Base-by-base conservation (phyloP, 1,140 invertebrate species). In the Frieseomelitta varia region DNA sequence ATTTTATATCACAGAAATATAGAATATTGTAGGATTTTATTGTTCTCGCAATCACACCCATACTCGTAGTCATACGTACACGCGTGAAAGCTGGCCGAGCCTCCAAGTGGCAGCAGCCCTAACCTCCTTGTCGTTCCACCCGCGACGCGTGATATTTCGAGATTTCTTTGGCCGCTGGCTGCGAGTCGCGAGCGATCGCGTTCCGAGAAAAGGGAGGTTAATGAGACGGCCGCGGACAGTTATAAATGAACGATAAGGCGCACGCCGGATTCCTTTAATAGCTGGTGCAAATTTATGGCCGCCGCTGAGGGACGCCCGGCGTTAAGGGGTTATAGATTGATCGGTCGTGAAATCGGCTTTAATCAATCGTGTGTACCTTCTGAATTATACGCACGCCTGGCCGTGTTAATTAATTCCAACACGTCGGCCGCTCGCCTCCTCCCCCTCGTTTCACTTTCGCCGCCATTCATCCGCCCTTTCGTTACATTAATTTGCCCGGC, bases 161-260 rank as follows among this genome's bases (percentile, higher is more conserved):
- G 87, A 88, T 87, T 78, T 83, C 82, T 78, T 73, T 67, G 74
- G 76, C 79, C 85, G 81, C 55, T 56, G 68, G 84, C 81, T 72
- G 74, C 71, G 30, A 56, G 53, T 65, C 74, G 11, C 39, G 19
- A 63, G 84, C 88, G 78, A 86, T 83, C 81, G 74, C 68, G 87
- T 88, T 83, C 79, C 79, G 79, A 72, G 75, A 85, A 88, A 74
- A 83, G 84, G 67, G 87, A 79, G 72, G 84, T 88, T 89, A 89
- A 89, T 88, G 88, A 89, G 88, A 88, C 87, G 84, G 63, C 65
- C 78, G 88, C 87, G 75, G 84, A 88, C 84, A 89, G 87, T 86
- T 88, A 89, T 86, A 88, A 89, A 89, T 88, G 87, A 89, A 81
- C 87, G 87, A 88, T 88, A 89, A 88, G 84, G 73, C 81, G 55